Evolutionary conservation across 1,140 invertebrate genomes (phyloP), one percentile per base, ranked within the genome.

Genomic region (Wasmannia auropunctata): DNA sequence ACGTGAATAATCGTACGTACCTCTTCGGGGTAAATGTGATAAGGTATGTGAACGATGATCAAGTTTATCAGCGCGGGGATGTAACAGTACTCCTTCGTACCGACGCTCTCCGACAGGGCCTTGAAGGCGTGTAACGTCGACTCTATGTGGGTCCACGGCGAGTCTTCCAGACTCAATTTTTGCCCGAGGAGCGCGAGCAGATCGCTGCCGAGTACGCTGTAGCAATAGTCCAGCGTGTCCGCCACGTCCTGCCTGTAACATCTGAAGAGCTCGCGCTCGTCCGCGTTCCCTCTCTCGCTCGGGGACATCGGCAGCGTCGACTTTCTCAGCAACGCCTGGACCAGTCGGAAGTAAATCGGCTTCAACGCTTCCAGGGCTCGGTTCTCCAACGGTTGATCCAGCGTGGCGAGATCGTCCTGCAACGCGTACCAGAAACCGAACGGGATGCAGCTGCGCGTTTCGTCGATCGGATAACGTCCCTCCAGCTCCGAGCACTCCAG

Each of bases 341-440:
- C 96, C 25, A 98, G 91, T 49, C 96, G 93, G n/a, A 96, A 94
- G 91, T 97, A 98, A 75, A 97, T 95, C 0, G 97, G 97, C 85
- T 96, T 96, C 19, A 97, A 95, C 3, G 96, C 93, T 1, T 94
- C 69, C 5, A 96, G 79, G 7, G 96, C 95, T 56, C 94, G 91
- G 6, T 93, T 93, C 51, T 96, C 96, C 16, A 96, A 88, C 0
- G 95, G 95, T 11, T 94, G 87, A 37, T 96, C 96, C 16, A 96
- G 90, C 1, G 95, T 95, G 6, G 95, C 87, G 3, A 97, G 94
- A 86, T 97, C 96, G 89, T 98, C 97, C 95, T 99, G 98, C 46
- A 99, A 94, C 63, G 97, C 97, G 93, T 98, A 99, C 98, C 98
- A 99, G 94, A 99, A 98, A 0, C 97, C 97, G 94, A 99, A 97